Evolutionary conservation across 37 sponge, comb jelly and placozoan genomes (phyloP).

Genomic region (Tethya wilhelma): DNA sequence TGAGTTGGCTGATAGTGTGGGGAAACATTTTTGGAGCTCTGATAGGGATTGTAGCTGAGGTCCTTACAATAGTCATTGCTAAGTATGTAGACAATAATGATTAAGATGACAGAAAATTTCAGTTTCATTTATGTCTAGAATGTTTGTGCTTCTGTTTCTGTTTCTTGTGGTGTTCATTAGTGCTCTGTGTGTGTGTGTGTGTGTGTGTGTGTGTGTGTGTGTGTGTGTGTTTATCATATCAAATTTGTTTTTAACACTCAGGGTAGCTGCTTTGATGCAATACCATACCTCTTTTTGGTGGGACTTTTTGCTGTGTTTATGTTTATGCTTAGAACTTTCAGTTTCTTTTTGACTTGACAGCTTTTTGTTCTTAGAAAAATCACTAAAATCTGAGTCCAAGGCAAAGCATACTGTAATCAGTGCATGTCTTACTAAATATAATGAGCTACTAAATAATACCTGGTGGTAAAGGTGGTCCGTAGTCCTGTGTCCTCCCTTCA

Average conservation of each 20-base stretch:
- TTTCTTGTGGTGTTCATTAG: background rate
- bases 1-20: conserved; percentile 87
- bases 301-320: background rate
- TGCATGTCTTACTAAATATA: no score
- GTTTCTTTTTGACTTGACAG: no score
- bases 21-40: conserved; percentile 76
- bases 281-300: background rate
- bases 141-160: conserved; percentile 19
- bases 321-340: background rate
- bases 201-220: no score
- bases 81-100: background rate
- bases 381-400: no score
- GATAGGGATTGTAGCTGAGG: conserved; percentile 64
- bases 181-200: background rate
- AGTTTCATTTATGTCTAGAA: conserved; percentile 9
- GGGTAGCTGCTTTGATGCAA: background rate
- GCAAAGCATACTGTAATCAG: no score
- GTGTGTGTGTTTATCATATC: background rate
- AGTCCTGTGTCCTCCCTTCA: background rate
- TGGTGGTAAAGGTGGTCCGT: conserved; percentile 18
- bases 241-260: background rate
- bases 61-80: conserved; percentile 42
- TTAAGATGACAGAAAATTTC: background rate
- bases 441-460: no score
- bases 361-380: no score